Evolutionary conservation across 2,888 invertebrate genomes (phyloP), one percentile per base, ranked within the genome.

Genomic region (Kuschelorhynchus macadamiae): DNA sequence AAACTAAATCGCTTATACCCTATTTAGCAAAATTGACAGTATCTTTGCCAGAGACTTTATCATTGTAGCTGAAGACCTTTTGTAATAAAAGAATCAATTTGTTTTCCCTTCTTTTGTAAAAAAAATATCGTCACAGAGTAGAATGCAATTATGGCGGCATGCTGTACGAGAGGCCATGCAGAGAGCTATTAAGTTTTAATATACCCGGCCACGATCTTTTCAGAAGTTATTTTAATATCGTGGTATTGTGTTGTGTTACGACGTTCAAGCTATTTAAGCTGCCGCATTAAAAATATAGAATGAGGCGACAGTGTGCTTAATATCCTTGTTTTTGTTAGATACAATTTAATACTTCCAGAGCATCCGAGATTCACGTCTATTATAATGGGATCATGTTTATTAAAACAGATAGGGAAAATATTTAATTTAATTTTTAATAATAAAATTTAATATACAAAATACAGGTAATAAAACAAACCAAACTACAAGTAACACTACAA

Each of bases 121-220:
- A 60, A 60, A 17, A 60, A 18, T 50, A 60, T 60, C 60, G 50
- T 50, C 60, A 62, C 30, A 32, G 47, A 33, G 59, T 59, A 55
- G 41, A 59, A 65, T 44, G 57, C 52, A 65, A 65, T 65, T 57
- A 65, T 39, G 65, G 42, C 59, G 39, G 57, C 59, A 59, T 65
- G 59, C 14, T 56, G 57, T 65, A 57, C 57, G 44, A 49, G 52
- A 50, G 57, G 65, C 50, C 50, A n/a, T n/a, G n/a, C n/a, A 44
- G 36, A 59, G 50, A 53, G 60, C 66, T 60, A 66, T 66, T 66
- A 59, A 66, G 60, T 66, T 66, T 66, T 66, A 66, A 66, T 66
- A 66, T 60, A 66, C 46, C 53, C 44, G 36, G 46, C 66, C 66
- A 60, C 60, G 46, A 39, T 47, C 30, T 52, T 66, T 66, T 53